Conservation (phyloP, 2,113 vertebrate species). For the Crotalus horridus region DNA sequence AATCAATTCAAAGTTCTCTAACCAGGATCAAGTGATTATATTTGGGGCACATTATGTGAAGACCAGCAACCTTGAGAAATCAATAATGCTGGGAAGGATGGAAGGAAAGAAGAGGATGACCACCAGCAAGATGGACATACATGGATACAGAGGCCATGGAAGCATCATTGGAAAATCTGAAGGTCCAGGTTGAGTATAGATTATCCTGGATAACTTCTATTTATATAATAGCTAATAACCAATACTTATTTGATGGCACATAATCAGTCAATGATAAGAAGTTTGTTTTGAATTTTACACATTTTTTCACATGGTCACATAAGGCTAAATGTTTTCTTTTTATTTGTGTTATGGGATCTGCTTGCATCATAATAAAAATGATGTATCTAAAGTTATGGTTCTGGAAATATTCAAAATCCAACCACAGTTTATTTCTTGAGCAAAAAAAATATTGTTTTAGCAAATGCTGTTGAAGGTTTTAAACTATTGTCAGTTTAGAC, state of each 20-base stretch:
- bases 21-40: neutral
- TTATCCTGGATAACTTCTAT: neutral
- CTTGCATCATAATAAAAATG: neutral
- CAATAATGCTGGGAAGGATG: neutral
- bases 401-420: neutral
- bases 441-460: neutral
- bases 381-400: neutral
- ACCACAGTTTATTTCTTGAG: neutral
- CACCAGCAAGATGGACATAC: neutral
- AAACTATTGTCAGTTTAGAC: slow-evolving; percentile 18
- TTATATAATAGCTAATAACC: neutral
- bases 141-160: neutral
- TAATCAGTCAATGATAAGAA: slow-evolving; percentile 16
- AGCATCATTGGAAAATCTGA: neutral
- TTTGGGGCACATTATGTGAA: neutral
- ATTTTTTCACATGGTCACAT: neutral
- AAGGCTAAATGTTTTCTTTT: neutral
- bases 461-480: neutral
- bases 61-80: neutral
- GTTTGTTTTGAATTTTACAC: neutral
- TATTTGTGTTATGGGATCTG: neutral
- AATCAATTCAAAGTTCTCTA: neutral
- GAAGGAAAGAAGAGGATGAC: neutral
- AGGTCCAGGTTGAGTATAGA: neutral
- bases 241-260: neutral